Evolutionary conservation across 2,113 vertebrate species (phyloP).

Genomic region (Catharus bicknelli): DNA sequence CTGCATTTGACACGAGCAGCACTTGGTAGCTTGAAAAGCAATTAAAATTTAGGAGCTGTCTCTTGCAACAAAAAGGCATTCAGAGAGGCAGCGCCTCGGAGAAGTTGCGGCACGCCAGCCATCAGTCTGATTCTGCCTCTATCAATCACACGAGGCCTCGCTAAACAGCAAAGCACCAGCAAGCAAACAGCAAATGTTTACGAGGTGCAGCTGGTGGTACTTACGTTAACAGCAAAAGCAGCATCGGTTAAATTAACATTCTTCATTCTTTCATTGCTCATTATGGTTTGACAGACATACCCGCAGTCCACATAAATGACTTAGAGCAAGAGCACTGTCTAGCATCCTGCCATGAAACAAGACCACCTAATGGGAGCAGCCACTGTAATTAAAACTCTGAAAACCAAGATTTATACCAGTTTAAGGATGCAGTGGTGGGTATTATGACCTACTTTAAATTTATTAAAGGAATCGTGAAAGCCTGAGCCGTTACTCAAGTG

Average conservation of each 20-base stretch:
- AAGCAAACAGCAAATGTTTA: constrained; percentile 65
- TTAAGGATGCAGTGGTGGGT: constrained; percentile 53
- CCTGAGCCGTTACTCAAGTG: neutral
- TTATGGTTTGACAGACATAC: constrained; percentile 71
- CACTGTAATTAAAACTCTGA: constrained; percentile 70
- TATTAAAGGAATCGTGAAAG: constrained; percentile 32
- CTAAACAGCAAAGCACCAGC: constrained; percentile 24
- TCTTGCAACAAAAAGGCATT: constrained; percentile 56
- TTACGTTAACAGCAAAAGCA: constrained; percentile 72
- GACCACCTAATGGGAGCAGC: constrained; percentile 67
- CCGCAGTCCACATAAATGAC: constrained; percentile 69
- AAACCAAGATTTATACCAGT: constrained; percentile 65
- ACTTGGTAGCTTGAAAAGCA: constrained; percentile 65
- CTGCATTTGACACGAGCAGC: constrained; percentile 63
- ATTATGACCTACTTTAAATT: constrained; percentile 63
- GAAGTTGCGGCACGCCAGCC: constrained; percentile 35
- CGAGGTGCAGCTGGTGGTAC: constrained; percentile 71
- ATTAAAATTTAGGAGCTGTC: constrained; percentile 74
- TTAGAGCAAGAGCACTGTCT: constrained; percentile 59
- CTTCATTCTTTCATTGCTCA: constrained; percentile 72
- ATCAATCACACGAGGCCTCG: constrained; percentile 59
- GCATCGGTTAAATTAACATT: constrained; percentile 75
- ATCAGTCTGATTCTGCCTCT: constrained; percentile 66
- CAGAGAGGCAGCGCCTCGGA: constrained; percentile 19
- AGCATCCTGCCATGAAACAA: constrained; percentile 65